phyloP scores from a whole-genome alignment of 2,888 invertebrate species.

The Helobdella robusta region DNA sequence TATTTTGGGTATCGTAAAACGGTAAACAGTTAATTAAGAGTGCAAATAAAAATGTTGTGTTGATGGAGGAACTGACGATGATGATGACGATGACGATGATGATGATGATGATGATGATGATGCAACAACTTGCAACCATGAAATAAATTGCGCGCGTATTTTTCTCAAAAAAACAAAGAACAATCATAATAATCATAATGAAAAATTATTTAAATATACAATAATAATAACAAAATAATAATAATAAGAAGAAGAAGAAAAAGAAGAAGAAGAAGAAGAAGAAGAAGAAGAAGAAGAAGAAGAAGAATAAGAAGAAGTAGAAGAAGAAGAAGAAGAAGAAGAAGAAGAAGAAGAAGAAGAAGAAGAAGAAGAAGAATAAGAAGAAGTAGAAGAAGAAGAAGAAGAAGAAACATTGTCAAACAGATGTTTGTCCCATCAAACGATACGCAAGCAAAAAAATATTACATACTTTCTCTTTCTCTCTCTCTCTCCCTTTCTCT shows the following conservation, averaged over 20 bases:
- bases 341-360: constrained; percentile 5
- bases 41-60: too few species aligned
- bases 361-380: not conserved
- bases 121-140: not conserved
- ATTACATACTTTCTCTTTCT: too few species aligned
- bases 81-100: constrained; percentile 15
- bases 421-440: too few species aligned
- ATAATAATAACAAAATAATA: not conserved
- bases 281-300: constrained; percentile 9
- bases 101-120: constrained; percentile 19
- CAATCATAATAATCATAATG: too few species aligned
- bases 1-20: too few species aligned
- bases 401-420: not conserved
- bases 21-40: too few species aligned
- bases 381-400: not conserved
- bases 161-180: too few species aligned
- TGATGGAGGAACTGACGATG: not conserved
- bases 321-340: constrained; percentile 9
- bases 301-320: not conserved
- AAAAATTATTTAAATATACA: too few species aligned
- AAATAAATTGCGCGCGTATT: too few species aligned
- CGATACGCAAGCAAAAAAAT: too few species aligned
- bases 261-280: constrained; percentile 9
- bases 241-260: constrained; percentile 5
- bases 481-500: too few species aligned